A percentile compares a stretch with the other conserved stretches of the same genome.
phyloP scores from a whole-genome alignment of 2,113 vertebrate species.

The Xenus cinereus region DNA sequence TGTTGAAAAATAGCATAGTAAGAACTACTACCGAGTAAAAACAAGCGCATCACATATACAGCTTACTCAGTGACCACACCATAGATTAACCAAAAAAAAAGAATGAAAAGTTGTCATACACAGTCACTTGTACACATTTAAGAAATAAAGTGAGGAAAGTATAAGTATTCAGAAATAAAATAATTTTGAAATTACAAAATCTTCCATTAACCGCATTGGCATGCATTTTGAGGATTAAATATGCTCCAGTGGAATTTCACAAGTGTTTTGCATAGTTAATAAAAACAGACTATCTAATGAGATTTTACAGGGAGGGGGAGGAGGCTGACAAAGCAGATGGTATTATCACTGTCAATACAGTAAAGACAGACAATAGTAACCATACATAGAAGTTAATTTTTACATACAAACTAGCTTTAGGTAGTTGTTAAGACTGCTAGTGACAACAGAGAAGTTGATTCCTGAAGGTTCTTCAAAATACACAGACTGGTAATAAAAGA shows the following conservation, averaged over 20 bases:
- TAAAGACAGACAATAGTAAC: not conserved
- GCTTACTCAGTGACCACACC: not conserved
- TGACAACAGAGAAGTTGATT: not conserved
- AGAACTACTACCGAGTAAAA: not conserved
- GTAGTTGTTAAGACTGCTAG: not conserved
- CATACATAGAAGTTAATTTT: not conserved
- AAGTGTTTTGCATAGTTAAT: not conserved
- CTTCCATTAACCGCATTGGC: not conserved
- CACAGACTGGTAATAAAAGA: not conserved
- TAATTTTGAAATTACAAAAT: not conserved
- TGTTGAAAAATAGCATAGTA: not conserved
- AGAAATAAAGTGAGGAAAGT: not conserved
- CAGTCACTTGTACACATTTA: not conserved
- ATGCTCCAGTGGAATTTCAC: not conserved
- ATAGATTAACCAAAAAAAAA: not conserved
- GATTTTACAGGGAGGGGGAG: not conserved
- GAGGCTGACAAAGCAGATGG: not conserved
- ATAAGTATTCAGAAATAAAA: not conserved
- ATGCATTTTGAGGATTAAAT: not conserved
- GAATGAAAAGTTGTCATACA: not conserved
- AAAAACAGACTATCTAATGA: not conserved
- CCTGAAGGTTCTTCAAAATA: not conserved
- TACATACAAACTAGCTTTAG: not conserved
- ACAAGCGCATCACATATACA: not conserved
- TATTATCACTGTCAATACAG: not conserved